Conservation (phyloP, 2,888 invertebrate genomes). For the Lampropteryx suffumata region DNA sequence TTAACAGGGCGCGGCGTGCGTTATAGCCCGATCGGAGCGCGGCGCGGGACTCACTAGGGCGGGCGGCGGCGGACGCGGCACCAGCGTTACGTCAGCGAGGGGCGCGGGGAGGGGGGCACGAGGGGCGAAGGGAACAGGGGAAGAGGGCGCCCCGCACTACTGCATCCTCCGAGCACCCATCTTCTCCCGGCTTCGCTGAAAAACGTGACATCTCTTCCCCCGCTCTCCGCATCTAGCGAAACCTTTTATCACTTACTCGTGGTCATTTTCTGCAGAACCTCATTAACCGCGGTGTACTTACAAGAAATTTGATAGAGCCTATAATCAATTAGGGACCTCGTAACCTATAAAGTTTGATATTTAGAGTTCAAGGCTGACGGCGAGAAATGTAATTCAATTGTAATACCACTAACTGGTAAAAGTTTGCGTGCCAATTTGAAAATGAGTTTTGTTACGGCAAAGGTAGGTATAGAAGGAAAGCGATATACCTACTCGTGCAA, state of each 20-base stretch:
- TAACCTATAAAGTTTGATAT: conserved; percentile 20
- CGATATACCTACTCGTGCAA: background rate
- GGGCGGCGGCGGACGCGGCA: conserved; percentile 75
- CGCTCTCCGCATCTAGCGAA: conserved; percentile 42
- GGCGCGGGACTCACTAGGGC: conserved; percentile 81
- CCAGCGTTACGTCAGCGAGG: conserved; percentile 80
- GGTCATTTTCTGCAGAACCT: conserved; percentile 56
- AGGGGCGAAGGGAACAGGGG: conserved; percentile 35
- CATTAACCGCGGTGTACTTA: conserved; percentile 53
- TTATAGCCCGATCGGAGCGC: conserved; percentile 70
- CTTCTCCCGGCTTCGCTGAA: conserved; percentile 67
- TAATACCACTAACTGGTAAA: conserved; percentile 15
- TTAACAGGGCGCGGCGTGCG: conserved; percentile 68
- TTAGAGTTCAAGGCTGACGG: conserved; percentile 14
- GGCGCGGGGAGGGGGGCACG: conserved; percentile 42
- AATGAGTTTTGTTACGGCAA: conserved; percentile 7
- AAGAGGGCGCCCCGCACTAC: conserved; percentile 65
- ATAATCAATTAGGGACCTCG: conserved; percentile 18
- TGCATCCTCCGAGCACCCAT: conserved; percentile 75
- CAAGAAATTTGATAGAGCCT: conserved; percentile 21
- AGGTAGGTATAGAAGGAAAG: background rate
- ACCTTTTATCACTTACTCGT: conserved; percentile 52
- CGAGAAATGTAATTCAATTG: conserved; percentile 18
- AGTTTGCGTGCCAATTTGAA: conserved; percentile 16
- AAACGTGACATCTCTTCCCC: conserved; percentile 71